Percentiles rank a stretch among this genome's conserved stretches.
phyloP scores from a whole-genome alignment of 2,797 vertebrate species.

The Cryptoblepharus egeriae region DNA sequence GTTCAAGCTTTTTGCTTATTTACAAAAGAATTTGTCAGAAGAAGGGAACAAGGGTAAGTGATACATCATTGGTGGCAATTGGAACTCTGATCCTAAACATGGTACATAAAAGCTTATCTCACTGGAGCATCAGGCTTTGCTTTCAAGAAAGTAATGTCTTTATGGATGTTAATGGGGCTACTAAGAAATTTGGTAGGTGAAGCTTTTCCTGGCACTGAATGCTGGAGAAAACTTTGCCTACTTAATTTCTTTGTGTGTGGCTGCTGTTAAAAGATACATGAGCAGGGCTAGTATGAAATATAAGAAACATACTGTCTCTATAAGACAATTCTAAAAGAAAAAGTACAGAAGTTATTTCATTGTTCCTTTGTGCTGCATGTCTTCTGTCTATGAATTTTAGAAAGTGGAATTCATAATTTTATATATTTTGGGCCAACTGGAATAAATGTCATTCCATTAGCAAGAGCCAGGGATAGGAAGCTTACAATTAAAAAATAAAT shows the following conservation, averaged over 20 bases:
- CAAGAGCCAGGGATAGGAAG: not conserved
- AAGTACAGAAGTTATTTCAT: not conserved
- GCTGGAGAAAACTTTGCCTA: not conserved
- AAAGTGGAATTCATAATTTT: not conserved
- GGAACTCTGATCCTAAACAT: constrained; percentile 4
- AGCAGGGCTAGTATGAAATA: not conserved
- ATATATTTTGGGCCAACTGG: not conserved
- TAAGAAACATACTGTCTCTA: too few relatives aligned
- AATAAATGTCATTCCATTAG: constrained; percentile 6
- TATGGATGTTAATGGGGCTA: not conserved
- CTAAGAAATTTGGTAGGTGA: not conserved
- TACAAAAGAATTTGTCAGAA: constrained; percentile 20
- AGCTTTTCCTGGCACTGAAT: not conserved
- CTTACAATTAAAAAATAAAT: not conserved
- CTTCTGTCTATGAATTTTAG: not conserved
- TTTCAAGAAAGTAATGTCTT: not conserved
- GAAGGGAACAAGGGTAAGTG: constrained; percentile 14
- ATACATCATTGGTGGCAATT: not conserved
- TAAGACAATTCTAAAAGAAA: not conserved
- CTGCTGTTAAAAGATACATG: not conserved
- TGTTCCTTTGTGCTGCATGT: not conserved
- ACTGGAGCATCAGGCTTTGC: not conserved
- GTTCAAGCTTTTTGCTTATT: constrained; percentile 26
- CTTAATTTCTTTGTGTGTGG: not conserved
- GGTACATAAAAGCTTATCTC: constrained; percentile 1